A percentile compares a stretch with the other conserved stretches of the same genome.
Conservation (phyloP, 2,113 vertebrate genomes). For the Myiopsitta monachus region DNA sequence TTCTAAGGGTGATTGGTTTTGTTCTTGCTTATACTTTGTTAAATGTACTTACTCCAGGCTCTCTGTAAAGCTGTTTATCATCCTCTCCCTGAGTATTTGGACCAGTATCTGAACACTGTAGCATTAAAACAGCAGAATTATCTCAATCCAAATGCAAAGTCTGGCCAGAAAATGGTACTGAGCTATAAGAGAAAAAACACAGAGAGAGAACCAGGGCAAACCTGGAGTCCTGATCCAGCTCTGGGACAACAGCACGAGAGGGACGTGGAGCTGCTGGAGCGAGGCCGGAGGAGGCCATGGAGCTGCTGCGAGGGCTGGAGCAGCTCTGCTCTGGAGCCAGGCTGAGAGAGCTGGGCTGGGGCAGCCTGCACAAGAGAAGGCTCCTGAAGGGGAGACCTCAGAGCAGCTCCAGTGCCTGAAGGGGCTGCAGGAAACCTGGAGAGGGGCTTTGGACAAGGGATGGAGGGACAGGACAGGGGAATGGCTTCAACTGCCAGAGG, state of each 20-base stretch:
- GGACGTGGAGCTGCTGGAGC: background rate
- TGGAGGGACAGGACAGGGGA: background rate
- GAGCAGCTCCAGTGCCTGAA: no score
- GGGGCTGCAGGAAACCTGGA: no score
- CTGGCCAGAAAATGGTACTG: background rate
- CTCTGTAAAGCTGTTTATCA: background rate
- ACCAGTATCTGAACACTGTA: background rate
- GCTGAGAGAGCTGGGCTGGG: background rate
- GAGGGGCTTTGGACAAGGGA: no score
- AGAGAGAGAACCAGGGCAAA: background rate
- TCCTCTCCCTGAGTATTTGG: background rate
- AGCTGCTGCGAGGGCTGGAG: background rate
- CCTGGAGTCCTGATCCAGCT: background rate
- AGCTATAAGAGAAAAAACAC: background rate
- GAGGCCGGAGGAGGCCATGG: rapidly evolving
- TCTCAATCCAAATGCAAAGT: background rate
- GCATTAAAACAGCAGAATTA: background rate
- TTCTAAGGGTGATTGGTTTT: background rate
- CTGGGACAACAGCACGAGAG: background rate
- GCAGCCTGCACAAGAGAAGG: background rate
- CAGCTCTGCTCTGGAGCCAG: background rate
- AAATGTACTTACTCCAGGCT: background rate
- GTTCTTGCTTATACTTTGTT: background rate
- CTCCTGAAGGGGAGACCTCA: no score
- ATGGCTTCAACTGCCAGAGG: background rate